These are phyloP conservation scores for Dermolepida albohirtum DNA, from an alignment of 2,888 invertebrate species.

Conservation along the genomic window DNA sequence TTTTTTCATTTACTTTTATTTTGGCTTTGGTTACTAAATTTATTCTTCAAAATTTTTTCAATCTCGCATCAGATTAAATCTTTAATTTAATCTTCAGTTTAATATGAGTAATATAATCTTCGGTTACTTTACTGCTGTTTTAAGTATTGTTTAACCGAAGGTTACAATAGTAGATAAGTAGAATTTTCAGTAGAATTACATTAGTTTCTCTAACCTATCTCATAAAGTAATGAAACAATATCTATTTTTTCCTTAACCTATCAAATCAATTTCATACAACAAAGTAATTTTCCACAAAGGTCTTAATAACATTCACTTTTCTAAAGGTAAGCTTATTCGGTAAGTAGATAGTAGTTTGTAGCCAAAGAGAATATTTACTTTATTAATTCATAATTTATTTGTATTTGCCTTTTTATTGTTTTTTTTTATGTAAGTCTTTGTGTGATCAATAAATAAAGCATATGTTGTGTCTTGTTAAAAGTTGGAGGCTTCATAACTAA, in stretches of 20 bases:
- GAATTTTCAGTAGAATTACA: constrained; percentile 12
- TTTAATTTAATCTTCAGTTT: no score
- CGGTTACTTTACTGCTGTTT: no score
- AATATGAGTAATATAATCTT: no score
- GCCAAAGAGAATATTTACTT: constrained; percentile 5
- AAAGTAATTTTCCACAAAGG: constrained; percentile 42
- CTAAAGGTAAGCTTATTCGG: constrained; percentile 41
- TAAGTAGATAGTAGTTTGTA: constrained; percentile 42
- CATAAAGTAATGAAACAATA: neutral
- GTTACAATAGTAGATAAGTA: no score
- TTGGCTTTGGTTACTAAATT: no score
- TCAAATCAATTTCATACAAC: constrained; percentile 32
- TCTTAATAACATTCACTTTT: constrained; percentile 42
- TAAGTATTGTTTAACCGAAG: no score
- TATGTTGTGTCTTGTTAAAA: constrained; percentile 3
- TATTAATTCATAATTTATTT: constrained; percentile 25
- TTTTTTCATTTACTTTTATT: neutral
- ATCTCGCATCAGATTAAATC: no score
- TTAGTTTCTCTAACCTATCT: constrained; percentile 9
- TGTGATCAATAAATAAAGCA: neutral
- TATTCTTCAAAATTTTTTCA: no score
- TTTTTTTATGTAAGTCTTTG: constrained; percentile 8
- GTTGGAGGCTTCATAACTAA: constrained; percentile 5
- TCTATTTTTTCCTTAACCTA: constrained; percentile 39
- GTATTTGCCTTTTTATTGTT: constrained; percentile 26